phyloP scores from a whole-genome alignment of 2,113 vertebrate species.

The Thalassoma bifasciatum region DNA sequence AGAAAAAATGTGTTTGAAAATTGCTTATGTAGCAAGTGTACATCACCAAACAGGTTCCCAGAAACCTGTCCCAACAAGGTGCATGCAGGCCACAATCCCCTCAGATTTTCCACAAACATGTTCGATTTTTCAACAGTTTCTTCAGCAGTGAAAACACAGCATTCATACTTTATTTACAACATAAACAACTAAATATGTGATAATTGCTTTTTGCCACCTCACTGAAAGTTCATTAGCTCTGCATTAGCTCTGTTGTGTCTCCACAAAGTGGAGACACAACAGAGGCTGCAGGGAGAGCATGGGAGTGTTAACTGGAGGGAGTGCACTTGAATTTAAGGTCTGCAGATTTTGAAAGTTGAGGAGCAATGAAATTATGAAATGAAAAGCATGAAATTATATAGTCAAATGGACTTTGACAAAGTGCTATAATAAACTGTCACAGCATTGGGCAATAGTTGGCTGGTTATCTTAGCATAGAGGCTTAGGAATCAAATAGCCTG shows the following conservation, averaged over 20 bases:
- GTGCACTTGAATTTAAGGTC: conserved; percentile 51
- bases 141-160: background rate
- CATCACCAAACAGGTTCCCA: background rate
- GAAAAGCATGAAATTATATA: too few relatives aligned
- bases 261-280: conserved; percentile 56
- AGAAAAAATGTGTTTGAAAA: background rate
- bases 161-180: background rate
- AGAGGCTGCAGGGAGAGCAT: conserved; percentile 20
- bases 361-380: background rate
- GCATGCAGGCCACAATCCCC: background rate
- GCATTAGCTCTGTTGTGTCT: too few relatives aligned
- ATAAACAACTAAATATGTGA: background rate
- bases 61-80: background rate
- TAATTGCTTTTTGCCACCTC: background rate
- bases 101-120: background rate
- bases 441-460: too few relatives aligned
- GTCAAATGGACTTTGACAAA: too few relatives aligned
- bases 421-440: too few relatives aligned
- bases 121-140: background rate
- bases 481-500: background rate
- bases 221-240: conserved; percentile 35
- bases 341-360: conserved; percentile 15
- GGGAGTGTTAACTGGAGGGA: conserved; percentile 12
- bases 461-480: background rate
- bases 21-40: too few relatives aligned